These are phyloP conservation scores for Cataglyphis cursor DNA, from an alignment of 2,888 invertebrate species.

Conservation along the genomic window DNA sequence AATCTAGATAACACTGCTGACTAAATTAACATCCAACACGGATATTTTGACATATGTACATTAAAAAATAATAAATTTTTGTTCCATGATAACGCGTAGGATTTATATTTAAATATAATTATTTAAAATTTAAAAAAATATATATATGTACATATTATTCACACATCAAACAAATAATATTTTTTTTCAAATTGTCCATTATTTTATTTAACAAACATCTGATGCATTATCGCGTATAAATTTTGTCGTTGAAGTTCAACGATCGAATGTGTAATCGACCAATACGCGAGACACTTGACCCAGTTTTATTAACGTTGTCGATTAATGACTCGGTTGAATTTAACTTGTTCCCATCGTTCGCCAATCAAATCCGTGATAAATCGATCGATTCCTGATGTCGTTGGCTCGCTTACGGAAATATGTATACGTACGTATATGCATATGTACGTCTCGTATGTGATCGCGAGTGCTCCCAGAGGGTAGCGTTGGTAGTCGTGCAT, in stretches of 20 bases:
- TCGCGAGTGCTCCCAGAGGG: slow-evolving; percentile 14
- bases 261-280: slow-evolving; percentile 72
- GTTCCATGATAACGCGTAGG: neutral
- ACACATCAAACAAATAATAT: neutral
- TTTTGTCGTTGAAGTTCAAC: slow-evolving; percentile 18
- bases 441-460: slow-evolving; percentile 18
- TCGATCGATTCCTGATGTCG: neutral
- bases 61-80: neutral
- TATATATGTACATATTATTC: neutral
- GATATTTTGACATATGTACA: neutral
- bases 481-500: slow-evolving; percentile 49
- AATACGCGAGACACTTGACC: slow-evolving; percentile 76
- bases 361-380: slow-evolving; percentile 47
- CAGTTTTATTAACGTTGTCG: slow-evolving; percentile 65
- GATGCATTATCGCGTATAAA: slow-evolving; percentile 29
- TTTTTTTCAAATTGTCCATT: neutral
- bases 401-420: neutral
- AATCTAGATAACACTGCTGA: slow-evolving; percentile 27
- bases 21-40: slow-evolving; percentile 13
- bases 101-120: neutral
- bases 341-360: slow-evolving; percentile 54
- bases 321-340: slow-evolving; percentile 69
- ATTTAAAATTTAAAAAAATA: neutral
- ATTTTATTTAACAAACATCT: slow-evolving; percentile 18
- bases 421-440: slow-evolving; percentile 6